Evolutionary conservation across 2,113 vertebrate genomes (phyloP), one percentile per base, ranked within the genome.

Genomic region (Grantiella picta): DNA sequence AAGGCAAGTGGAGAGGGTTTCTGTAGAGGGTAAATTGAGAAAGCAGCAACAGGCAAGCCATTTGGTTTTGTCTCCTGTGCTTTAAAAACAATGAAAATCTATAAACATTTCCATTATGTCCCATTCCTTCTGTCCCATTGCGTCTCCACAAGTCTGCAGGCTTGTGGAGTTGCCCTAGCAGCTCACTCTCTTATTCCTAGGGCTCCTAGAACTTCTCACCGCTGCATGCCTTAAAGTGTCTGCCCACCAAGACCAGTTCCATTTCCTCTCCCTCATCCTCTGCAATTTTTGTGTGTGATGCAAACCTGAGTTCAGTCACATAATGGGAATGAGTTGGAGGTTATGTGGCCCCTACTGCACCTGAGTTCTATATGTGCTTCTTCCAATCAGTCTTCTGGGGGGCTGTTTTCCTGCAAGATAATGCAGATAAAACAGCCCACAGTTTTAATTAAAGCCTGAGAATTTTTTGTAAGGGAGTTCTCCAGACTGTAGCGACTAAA

Each of bases 371-470:
- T 54, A 45, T 1, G 1, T 53, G 33, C 57, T 92, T 83, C 36
- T 56, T 91, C 29, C 35, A 33, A 1, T 52, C 25, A 47, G 29
- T 68, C 23, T 89, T 86, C 65, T 68, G 29, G 27, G 29, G 27
- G 21, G 5, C 17, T 64, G 25, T 75, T 91, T 84, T 72, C 12
- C 21, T 72, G n/a, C 24, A 76, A 59, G 28, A 85, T 15, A 49
- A 47, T 57, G 12, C 17, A 40, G 14, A n/a, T n/a, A n/a, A n/a
- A n/a, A 31, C 15, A 61, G 38, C 19, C 8, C 18, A 27, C 24
- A 76, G 61, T 82, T 94, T 76, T 66, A 85, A 80, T 91, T 88
- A 88, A 80, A 85, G n/a, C 24, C 40, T 76, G 9, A 47, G 3
- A 29, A 28, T 65, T 84, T 80, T 92, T 61, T 4, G 7, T 61